phyloP scores from a whole-genome alignment of 2,797 vertebrate genomes.

The Pachyuromys duprasi region DNA sequence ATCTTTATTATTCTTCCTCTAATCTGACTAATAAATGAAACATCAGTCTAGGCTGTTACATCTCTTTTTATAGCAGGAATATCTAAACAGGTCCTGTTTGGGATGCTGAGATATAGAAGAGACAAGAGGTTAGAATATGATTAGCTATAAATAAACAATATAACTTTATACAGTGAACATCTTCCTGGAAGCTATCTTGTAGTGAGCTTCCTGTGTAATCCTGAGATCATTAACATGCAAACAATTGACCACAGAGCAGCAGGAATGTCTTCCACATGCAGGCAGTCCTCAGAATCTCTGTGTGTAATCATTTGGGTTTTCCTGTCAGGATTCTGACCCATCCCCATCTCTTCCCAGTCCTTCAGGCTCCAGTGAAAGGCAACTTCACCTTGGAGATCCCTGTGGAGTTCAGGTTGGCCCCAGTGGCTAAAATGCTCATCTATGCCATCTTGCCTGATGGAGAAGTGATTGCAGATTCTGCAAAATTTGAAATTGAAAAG shows the following conservation, averaged over 20 bases:
- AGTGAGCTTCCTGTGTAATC: background rate
- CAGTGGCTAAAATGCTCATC: constrained; percentile 89
- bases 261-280: background rate
- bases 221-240: background rate
- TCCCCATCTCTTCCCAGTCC: constrained; percentile 34
- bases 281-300: background rate
- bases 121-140: background rate
- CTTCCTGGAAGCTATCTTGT: background rate
- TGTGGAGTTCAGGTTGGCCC: constrained; percentile 85
- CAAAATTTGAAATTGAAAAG: constrained; percentile 85
- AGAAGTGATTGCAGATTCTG: constrained; percentile 90
- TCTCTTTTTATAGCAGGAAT: background rate
- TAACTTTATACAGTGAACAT: background rate
- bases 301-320: background rate
- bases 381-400: constrained; percentile 82
- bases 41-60: background rate
- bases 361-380: constrained; percentile 86
- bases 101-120: background rate
- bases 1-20: background rate
- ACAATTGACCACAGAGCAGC: background rate
- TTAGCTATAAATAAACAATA: background rate
- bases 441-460: constrained; percentile 88
- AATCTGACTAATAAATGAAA: background rate
- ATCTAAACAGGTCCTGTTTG: background rate
- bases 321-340: background rate